Evolutionary conservation across 2,888 invertebrate genomes (phyloP).

Genomic region (Pecten maximus): DNA sequence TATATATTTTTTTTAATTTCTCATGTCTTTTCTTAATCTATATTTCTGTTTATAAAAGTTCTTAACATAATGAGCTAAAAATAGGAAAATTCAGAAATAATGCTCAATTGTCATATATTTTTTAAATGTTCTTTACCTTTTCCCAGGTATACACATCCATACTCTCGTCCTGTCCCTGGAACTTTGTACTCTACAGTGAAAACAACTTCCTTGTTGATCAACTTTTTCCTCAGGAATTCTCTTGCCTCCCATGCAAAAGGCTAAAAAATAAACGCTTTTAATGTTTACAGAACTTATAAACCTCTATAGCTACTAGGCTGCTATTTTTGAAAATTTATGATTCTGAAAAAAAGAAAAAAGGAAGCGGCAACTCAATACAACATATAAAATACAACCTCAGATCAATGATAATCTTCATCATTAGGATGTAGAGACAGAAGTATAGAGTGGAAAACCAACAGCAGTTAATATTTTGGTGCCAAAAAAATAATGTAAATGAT

Average conservation of each 20-base stretch:
- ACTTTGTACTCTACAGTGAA: constrained; percentile 92
- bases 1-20: too few relatives aligned
- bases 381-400: too few relatives aligned
- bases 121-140: constrained; percentile 85
- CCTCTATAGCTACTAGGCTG: neutral
- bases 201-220: constrained; percentile 95
- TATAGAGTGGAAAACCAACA: too few relatives aligned
- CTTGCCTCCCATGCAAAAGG: constrained; percentile 99
- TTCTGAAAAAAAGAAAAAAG: too few relatives aligned
- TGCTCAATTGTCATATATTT: neutral
- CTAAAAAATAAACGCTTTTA: constrained; percentile 82
- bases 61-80: neutral
- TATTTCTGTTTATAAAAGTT: too few relatives aligned
- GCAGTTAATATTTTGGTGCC: too few relatives aligned
- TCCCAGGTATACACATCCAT: constrained; percentile 93
- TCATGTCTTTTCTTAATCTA: too few relatives aligned
- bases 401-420: too few relatives aligned
- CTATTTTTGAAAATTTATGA: too few relatives aligned
- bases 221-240: constrained; percentile 96
- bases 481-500: too few relatives aligned
- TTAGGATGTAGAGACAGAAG: too few relatives aligned
- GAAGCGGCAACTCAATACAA: too few relatives aligned
- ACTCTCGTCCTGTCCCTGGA: constrained; percentile 90
- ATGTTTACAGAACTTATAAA: neutral
- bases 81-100: neutral